Evolutionary conservation across 2,888 invertebrate genomes (phyloP).

Genomic region (Argyresthia goedartella): DNA sequence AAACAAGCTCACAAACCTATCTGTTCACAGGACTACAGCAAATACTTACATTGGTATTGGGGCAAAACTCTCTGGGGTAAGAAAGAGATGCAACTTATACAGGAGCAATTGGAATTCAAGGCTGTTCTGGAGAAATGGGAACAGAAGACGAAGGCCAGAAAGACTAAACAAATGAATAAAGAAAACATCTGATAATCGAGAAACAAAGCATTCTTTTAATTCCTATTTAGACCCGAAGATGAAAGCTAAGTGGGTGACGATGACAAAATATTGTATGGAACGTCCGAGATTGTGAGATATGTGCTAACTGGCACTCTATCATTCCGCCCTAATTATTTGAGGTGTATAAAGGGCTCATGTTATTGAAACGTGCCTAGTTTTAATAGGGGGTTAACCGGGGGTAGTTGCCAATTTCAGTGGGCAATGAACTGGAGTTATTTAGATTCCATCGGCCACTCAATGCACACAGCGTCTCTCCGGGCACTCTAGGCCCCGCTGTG

Average conservation of each 20-base stretch:
- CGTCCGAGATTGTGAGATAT: too few species aligned
- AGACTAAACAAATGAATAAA: slow-evolving; percentile 9
- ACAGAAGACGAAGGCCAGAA: slow-evolving; percentile 26
- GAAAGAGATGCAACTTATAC: slow-evolving; percentile 28
- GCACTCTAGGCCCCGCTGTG: slow-evolving; percentile 28
- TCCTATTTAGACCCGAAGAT: too few species aligned
- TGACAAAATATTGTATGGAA: too few species aligned
- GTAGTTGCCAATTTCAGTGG: too few species aligned
- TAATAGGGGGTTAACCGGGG: too few species aligned
- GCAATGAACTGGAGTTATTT: not conserved
- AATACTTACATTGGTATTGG: slow-evolving; percentile 40
- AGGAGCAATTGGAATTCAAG: slow-evolving; percentile 31
- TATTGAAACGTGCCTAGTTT: too few species aligned
- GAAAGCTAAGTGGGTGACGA: too few species aligned
- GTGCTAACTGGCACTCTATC: too few species aligned
- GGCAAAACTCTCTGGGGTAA: slow-evolving; percentile 36
- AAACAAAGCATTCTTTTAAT: too few species aligned
- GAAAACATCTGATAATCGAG: not conserved
- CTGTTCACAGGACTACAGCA: slow-evolving; percentile 32
- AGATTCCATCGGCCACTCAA: not conserved
- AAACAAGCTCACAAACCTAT: not conserved
- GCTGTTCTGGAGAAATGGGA: slow-evolving; percentile 21
- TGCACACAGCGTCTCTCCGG: not conserved
- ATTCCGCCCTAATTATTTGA: too few species aligned
- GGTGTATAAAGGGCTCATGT: too few species aligned